Evolutionary conservation across 2,888 invertebrate genomes (phyloP), one percentile per base, ranked within the genome.

Genomic region (Zeuzera pyrina): DNA sequence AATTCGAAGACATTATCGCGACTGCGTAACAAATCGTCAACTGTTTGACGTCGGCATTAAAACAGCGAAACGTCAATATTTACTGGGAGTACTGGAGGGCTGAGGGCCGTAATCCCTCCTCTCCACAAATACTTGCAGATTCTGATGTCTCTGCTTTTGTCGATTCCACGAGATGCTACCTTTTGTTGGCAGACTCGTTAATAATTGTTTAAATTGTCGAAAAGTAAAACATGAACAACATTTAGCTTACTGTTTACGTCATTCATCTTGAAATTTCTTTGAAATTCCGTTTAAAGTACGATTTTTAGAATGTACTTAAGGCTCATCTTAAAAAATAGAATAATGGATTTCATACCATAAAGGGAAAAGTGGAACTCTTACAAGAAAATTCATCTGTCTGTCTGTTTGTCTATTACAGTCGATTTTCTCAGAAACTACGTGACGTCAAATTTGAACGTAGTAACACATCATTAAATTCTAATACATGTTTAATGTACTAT

Each of bases 31-130:
- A 76, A 77, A 78, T 77, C 72, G 74, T 53, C 72, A 68, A 71
- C 77, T 81, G 79, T 81, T 81, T 81, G 76, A 77, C 72, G 79
- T 76, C 65, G 72, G 81, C 79, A 81, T 81, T 79, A 81, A 79
- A 81, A 79, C 78, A 66, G 76, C 67, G 68, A 70, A 76, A 68
- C 74, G 78, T 79, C 81, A 81, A 81, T 81, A 81, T 81, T 81
- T 77, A 76, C 52, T 54, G 50, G 53, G 51, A 54, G 56, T 56
- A 50, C 52, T 41, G 53, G 49, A 50, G 63, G 62, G 60, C 60
- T 49, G 58, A 63, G 64, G 66, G 69, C 49, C 47, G 63, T 69
- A 70, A 74, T 73, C 74, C 72, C 63, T 63, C 54, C 55, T 38
- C 49, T 68, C 50, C 33, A 65, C 69, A 76, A 78, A 77, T 71